These are phyloP conservation scores for Athalia rosae DNA, from an alignment of 2,888 invertebrate genomes.

Conservation along the genomic window DNA sequence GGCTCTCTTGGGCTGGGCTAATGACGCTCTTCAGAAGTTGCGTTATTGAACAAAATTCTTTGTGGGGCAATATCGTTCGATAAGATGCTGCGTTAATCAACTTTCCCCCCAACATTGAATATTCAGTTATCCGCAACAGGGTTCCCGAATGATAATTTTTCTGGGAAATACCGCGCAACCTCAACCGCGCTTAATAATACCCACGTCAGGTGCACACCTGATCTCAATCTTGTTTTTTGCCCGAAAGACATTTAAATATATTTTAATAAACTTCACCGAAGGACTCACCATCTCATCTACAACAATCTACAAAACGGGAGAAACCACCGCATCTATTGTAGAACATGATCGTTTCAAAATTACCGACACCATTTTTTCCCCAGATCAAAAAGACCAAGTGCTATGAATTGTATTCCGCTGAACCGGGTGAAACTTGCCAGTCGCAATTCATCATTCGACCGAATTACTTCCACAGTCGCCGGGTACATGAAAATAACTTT, in stretches of 20 bases:
- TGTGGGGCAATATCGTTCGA: slow-evolving; percentile 23
- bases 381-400: too few species aligned
- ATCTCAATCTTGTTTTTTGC: not conserved
- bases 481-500: not conserved
- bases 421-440: slow-evolving; percentile 6
- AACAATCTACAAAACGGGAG: slow-evolving; percentile 1
- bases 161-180: slow-evolving; percentile 18
- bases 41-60: slow-evolving; percentile 33
- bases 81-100: slow-evolving; percentile 32
- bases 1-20: slow-evolving; percentile 51
- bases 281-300: slow-evolving; percentile 5
- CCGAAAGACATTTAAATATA: slow-evolving; percentile 7
- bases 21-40: slow-evolving; percentile 45
- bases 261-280: slow-evolving; percentile 14
- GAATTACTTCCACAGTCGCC: not conserved
- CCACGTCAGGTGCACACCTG: not conserved
- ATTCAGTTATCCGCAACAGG: slow-evolving; percentile 28
- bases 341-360: too few species aligned
- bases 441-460: slow-evolving; percentile 16
- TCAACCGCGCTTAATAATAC: slow-evolving; percentile 4
- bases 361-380: too few species aligned
- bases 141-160: slow-evolving; percentile 13
- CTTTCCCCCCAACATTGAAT: slow-evolving; percentile 20
- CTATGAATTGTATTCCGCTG: too few species aligned
- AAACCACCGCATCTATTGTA: not conserved